Conservation (phyloP, 2,113 vertebrate species). For the Pyxicephalus adspersus region DNA sequence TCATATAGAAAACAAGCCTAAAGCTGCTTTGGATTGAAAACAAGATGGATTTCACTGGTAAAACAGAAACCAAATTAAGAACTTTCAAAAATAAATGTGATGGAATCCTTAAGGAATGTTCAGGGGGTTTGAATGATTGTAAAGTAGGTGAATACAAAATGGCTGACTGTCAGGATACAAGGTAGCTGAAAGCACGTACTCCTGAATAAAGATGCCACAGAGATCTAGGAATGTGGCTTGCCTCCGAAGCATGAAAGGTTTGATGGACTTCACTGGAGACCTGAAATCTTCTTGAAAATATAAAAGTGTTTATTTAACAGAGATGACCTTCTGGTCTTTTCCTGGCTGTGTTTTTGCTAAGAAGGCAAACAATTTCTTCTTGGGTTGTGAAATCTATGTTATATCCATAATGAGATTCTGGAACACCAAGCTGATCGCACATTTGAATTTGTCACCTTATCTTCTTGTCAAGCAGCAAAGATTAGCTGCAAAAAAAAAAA, state of each 20-base stretch:
- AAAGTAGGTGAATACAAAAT: neutral
- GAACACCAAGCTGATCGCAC: slow-evolving; percentile 14
- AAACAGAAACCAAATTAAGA: neutral
- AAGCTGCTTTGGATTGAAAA: too few species aligned
- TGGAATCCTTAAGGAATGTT: neutral
- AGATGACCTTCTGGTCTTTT: neutral
- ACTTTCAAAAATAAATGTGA: neutral
- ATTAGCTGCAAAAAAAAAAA: slow-evolving; percentile 19
- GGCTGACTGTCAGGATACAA: neutral
- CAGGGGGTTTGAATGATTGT: neutral
- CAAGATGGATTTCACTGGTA: too few species aligned
- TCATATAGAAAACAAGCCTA: too few species aligned
- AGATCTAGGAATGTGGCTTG: neutral
- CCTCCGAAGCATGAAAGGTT: neutral
- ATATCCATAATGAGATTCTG: neutral
- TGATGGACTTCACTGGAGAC: neutral
- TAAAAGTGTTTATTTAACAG: neutral
- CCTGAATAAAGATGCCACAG: neutral
- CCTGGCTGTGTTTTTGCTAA: slow-evolving; percentile 5
- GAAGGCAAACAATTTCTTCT: neutral
- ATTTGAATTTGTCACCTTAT: neutral
- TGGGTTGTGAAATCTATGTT: neutral
- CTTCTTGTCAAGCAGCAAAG: slow-evolving; percentile 28
- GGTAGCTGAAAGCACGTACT: neutral
- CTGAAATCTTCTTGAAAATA: neutral